A percentile compares a stretch with the other conserved stretches of the same genome.
Evolutionary conservation across 2,888 invertebrate species (phyloP).

Genomic region (Urechis unicinctus): DNA sequence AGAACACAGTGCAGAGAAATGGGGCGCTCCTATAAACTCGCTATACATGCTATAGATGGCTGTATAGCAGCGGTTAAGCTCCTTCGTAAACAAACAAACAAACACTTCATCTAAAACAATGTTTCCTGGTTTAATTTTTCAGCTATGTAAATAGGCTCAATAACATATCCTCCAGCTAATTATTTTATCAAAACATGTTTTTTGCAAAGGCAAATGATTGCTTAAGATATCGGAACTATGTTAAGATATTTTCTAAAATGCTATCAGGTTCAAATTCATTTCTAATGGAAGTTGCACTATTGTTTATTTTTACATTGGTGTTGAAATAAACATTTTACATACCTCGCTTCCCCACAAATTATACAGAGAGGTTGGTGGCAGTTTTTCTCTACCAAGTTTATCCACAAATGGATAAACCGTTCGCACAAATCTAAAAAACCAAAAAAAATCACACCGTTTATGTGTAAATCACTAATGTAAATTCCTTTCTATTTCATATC

Average conservation of each 20-base stretch:
- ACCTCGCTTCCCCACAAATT: conserved; percentile 87
- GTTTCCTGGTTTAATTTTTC: background rate
- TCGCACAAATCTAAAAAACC: conserved; percentile 71
- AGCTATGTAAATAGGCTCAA: background rate
- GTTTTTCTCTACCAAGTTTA: conserved; percentile 78
- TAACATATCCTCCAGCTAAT: background rate
- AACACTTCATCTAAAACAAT: background rate
- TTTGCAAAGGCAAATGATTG: background rate
- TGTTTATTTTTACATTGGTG: too few relatives aligned
- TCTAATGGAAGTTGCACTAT: background rate
- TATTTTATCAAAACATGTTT: background rate
- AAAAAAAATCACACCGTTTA: too few relatives aligned
- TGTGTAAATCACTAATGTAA: background rate
- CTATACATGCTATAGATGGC: conserved; percentile 71
- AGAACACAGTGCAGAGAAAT: conserved; percentile 85
- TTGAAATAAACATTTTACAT: too few relatives aligned
- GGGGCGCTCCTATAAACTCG: conserved; percentile 86
- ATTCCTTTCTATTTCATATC: background rate
- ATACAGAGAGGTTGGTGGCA: conserved; percentile 82
- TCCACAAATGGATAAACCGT: conserved; percentile 63
- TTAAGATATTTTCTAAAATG: too few relatives aligned
- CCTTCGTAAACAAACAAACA: conserved; percentile 9
- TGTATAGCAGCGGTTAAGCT: conserved; percentile 52
- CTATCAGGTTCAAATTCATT: too few relatives aligned
- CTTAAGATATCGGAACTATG: too few relatives aligned